phyloP scores from a whole-genome alignment of 2,797 vertebrate species.

The Pelobates cultripes region DNA sequence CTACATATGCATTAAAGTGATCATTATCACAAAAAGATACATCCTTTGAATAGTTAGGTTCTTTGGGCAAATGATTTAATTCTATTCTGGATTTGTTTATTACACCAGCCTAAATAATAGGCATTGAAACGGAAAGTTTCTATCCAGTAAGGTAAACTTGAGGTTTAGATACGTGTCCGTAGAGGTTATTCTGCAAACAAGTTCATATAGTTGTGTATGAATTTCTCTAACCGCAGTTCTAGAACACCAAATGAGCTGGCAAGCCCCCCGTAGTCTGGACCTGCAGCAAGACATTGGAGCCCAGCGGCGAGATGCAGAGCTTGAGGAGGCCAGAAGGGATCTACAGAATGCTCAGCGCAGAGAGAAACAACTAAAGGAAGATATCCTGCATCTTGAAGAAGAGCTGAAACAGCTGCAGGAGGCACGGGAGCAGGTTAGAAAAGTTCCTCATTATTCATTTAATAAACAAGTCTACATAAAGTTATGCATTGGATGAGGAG shows the following conservation, averaged over 20 bases:
- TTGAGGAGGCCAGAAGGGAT: conserved; percentile 87
- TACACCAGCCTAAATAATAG: too few species aligned
- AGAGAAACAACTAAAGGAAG: conserved; percentile 87
- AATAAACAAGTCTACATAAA: neutral
- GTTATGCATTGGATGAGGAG: too few species aligned
- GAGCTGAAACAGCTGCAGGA: conserved; percentile 89
- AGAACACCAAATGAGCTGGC: conserved; percentile 84
- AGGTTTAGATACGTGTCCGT: too few species aligned
- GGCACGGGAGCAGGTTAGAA: conserved; percentile 78
- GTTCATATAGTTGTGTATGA: neutral
- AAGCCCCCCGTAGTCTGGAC: conserved; percentile 84
- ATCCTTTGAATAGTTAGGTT: too few species aligned
- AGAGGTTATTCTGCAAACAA: too few species aligned
- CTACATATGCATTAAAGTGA: too few species aligned
- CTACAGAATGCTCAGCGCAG: conserved; percentile 88
- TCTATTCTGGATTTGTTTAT: too few species aligned
- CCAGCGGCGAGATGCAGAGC: conserved; percentile 84
- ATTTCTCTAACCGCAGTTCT: conserved; percentile 70
- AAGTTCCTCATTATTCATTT: accelerated
- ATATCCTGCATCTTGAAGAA: conserved; percentile 86
- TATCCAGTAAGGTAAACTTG: too few species aligned
- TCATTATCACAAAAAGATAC: too few species aligned
- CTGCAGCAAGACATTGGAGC: conserved; percentile 81
- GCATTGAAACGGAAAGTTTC: too few species aligned
- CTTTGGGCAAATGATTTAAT: too few species aligned